phyloP scores from a whole-genome alignment of 2,113 vertebrate species.

The Pseudopipra pipra region DNA sequence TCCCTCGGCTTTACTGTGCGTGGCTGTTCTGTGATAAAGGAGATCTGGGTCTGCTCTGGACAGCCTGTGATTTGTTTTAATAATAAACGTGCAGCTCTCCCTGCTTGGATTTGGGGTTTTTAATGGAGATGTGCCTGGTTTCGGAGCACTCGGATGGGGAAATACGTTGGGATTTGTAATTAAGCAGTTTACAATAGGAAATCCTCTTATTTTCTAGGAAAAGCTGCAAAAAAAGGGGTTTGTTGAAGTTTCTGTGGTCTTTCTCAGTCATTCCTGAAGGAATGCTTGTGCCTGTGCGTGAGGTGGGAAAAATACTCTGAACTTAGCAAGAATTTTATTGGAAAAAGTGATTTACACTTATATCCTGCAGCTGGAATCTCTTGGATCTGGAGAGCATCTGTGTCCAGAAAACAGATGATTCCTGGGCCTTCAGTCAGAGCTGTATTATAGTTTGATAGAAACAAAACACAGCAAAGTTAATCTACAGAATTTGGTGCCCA shows the following conservation, averaged over 20 bases:
- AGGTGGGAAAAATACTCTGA: accelerated
- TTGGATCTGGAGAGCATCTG: not conserved
- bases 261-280: not conserved
- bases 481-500: accelerated
- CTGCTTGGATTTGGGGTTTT: not conserved
- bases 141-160: accelerated
- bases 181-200: not conserved
- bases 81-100: not conserved
- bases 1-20: not conserved
- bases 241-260: not conserved
- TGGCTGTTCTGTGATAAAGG: not conserved
- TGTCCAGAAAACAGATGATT: not conserved
- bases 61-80: not conserved
- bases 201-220: not conserved
- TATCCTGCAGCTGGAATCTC: not conserved
- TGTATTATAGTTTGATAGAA: not conserved
- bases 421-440: not conserved
- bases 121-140: not conserved
- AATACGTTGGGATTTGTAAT: not conserved
- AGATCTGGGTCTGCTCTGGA: not conserved
- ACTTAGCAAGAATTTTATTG: not conserved
- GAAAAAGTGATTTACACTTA: not conserved
- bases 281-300: too few relatives aligned
- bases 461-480: not conserved
- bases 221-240: not conserved